Conservation (phyloP, 1,140 invertebrate species). For the Subanguina moxae region DNA sequence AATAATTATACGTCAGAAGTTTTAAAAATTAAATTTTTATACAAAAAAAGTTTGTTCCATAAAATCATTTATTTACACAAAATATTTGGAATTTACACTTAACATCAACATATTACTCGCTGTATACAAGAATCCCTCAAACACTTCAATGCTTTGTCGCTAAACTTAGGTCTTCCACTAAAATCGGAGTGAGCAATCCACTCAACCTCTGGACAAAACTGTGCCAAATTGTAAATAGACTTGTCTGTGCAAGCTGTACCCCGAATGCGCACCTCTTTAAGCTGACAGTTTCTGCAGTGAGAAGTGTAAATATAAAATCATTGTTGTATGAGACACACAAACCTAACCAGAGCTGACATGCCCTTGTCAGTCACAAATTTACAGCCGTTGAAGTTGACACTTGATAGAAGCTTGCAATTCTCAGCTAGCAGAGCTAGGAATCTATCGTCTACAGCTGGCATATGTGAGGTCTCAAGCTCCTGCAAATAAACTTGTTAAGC, state of each 20-base stretch:
- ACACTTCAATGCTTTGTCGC: conserved; percentile 50
- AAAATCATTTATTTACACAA: no score
- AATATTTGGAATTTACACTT: no score
- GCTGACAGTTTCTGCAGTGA: conserved; percentile 43
- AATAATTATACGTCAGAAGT: no score
- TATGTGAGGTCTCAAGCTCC: conserved; percentile 54
- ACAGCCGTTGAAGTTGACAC: conserved; percentile 57
- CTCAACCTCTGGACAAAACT: conserved; percentile 55
- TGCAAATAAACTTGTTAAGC: conserved; percentile 20
- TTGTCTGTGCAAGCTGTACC: conserved; percentile 57
- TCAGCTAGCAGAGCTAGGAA: conserved; percentile 52
- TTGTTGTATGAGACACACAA: background rate
- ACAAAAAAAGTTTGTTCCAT: no score
- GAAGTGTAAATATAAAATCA: background rate
- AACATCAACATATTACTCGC: conserved; percentile 53
- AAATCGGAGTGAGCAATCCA: conserved; percentile 57
- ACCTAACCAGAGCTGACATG: conserved; percentile 43
- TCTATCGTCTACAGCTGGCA: conserved; percentile 51
- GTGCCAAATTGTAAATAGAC: conserved; percentile 50
- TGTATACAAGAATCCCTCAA: conserved; percentile 53
- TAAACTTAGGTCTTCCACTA: conserved; percentile 56
- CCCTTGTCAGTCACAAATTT: conserved; percentile 57
- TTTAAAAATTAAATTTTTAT: no score
- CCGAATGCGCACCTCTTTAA: conserved; percentile 52
- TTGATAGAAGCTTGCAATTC: conserved; percentile 46